These are phyloP conservation scores for Chydorus sphaericus DNA, from an alignment of 2,888 invertebrate genomes.

Conservation along the genomic window DNA sequence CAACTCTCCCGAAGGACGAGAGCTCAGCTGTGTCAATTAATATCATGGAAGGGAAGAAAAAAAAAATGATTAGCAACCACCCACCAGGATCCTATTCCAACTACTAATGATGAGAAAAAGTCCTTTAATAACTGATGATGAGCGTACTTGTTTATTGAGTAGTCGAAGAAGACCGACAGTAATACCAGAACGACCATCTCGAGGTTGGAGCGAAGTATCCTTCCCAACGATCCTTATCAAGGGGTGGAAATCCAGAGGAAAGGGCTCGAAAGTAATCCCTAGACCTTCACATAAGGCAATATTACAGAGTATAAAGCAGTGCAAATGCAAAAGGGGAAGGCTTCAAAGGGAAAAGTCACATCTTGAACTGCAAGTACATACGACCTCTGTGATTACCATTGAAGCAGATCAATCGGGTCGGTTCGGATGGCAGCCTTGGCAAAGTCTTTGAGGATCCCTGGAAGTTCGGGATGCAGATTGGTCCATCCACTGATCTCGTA, in stretches of 20 bases:
- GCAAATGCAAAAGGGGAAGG: conserved; percentile 26
- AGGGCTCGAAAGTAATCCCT: conserved; percentile 8
- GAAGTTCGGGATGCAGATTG: conserved; percentile 59
- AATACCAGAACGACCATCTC: conserved; percentile 26
- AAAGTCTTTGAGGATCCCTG: conserved; percentile 67
- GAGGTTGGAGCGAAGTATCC: not conserved
- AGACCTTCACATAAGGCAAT: not conserved
- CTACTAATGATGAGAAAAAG: not conserved
- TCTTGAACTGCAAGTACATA: not conserved
- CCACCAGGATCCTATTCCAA: too few relatives aligned
- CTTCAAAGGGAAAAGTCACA: not conserved
- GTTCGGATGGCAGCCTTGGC: conserved; percentile 84
- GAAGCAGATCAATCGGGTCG: conserved; percentile 69
- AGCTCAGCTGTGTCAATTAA: conserved; percentile 2
- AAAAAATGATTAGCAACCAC: not conserved
- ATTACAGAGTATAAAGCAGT: conserved; percentile 51
- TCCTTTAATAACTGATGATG: not conserved
- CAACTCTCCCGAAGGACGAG: not conserved
- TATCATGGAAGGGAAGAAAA: too few relatives aligned
- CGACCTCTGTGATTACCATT: conserved; percentile 54
- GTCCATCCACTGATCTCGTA: conserved; percentile 48
- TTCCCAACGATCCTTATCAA: conserved; percentile 6
- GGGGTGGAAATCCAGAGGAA: not conserved
- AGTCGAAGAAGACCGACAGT: conserved; percentile 66
- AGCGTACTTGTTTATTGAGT: conserved; percentile 52